These are phyloP conservation scores for Macrochelys suwanniensis DNA, from an alignment of 2,797 vertebrate species.

Conservation along the genomic window DNA sequence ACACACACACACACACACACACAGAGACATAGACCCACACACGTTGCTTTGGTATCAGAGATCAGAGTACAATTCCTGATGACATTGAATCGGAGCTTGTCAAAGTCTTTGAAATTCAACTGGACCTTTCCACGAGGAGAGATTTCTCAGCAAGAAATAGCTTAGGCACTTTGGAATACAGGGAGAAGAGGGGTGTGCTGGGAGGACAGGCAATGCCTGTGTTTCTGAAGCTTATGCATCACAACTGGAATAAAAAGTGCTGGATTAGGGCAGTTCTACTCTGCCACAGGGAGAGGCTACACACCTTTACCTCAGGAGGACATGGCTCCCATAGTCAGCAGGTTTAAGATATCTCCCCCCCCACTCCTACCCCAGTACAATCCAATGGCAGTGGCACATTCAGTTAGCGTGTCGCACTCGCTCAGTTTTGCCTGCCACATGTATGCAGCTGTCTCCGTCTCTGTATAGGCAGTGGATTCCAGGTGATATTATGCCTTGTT, in stretches of 20 bases:
- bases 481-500: fast-evolving
- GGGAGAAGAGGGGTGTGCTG: not conserved
- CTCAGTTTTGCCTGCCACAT: fast-evolving
- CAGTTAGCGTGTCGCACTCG: not conserved
- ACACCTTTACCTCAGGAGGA: fast-evolving
- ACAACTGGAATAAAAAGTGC: not conserved
- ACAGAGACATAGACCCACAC: not conserved
- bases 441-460: not conserved
- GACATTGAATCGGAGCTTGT: not conserved
- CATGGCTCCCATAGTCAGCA: not conserved
- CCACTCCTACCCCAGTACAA: not conserved
- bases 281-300: not conserved
- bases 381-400: fast-evolving
- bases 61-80: fast-evolving
- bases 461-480: not conserved
- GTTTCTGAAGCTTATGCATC: conserved; percentile 12
- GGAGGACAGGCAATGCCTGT: not conserved
- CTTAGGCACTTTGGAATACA: not conserved
- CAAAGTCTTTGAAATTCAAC: not conserved
- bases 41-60: fast-evolving
- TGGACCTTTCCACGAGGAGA: not conserved
- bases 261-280: conserved; percentile 4
- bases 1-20: too few species aligned
- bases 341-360: not conserved
- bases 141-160: not conserved